Conservation (phyloP, 2,888 invertebrate species). For the Brenthis hecate region DNA sequence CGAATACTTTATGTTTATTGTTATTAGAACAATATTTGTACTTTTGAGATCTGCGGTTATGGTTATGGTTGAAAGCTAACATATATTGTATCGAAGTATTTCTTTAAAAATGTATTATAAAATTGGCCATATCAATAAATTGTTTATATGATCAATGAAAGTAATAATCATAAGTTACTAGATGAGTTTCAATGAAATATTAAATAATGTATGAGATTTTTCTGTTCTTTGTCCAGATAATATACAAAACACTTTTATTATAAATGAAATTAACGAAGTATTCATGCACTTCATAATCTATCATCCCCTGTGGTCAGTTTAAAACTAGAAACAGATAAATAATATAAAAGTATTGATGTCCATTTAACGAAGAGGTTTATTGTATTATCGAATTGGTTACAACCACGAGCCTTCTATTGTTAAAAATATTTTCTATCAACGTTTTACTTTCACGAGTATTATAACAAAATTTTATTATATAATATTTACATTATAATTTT, state of each 20-base stretch:
- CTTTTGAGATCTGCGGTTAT: constrained; percentile 74
- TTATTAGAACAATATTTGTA: constrained; percentile 82
- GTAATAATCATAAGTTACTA: too few relatives aligned
- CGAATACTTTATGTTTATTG: constrained; percentile 77
- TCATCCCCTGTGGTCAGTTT: constrained; percentile 46
- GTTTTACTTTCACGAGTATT: not conserved
- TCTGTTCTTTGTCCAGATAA: too few relatives aligned
- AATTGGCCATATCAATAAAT: constrained; percentile 5
- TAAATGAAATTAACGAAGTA: constrained; percentile 61
- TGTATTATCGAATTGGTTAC: constrained; percentile 28
- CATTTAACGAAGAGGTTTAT: constrained; percentile 47
- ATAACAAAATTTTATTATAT: not conserved
- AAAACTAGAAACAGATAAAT: constrained; percentile 54
- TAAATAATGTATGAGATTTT: too few relatives aligned
- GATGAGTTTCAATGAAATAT: too few relatives aligned
- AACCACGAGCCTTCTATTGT: constrained; percentile 57
- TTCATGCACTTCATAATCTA: constrained; percentile 64
- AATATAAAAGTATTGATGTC: constrained; percentile 56
- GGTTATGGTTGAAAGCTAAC: constrained; percentile 57
- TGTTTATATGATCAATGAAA: not conserved
- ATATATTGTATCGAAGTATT: constrained; percentile 21
- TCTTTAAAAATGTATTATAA: constrained; percentile 2
- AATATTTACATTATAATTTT: too few relatives aligned
- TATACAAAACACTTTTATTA: constrained; percentile 2
- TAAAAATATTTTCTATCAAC: constrained; percentile 8